Percentiles rank a stretch among this genome's conserved stretches.
Evolutionary conservation across 64 coral and sea anemone species (phyloP).

Genomic region (Actinia equina): DNA sequence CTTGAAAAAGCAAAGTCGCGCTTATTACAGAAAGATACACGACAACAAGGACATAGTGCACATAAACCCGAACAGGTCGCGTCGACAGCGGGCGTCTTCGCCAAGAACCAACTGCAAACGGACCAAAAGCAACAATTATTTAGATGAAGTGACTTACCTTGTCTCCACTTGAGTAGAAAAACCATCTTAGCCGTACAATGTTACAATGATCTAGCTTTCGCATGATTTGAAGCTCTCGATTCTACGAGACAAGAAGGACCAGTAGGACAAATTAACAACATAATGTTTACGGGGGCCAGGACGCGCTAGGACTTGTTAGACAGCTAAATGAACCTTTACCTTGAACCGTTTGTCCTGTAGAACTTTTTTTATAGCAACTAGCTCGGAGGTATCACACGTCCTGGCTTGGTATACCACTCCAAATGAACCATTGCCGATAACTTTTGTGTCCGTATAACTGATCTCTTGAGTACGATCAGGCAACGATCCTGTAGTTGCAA

Average conservation of each 20-base stretch:
- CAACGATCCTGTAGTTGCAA: constrained; percentile 92
- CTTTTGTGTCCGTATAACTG: constrained; percentile 99
- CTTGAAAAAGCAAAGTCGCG: constrained; percentile 2
- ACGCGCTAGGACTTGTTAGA: not conserved
- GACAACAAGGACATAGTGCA: constrained; percentile 21
- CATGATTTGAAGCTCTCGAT: constrained; percentile 99
- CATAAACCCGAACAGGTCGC: constrained; percentile 7
- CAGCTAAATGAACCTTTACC: constrained; percentile 40
- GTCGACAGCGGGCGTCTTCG: not conserved
- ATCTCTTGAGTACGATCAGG: constrained; percentile 99
- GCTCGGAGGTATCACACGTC: constrained; percentile 86
- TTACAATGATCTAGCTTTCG: constrained; percentile 99
- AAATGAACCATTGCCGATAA: constrained; percentile 99
- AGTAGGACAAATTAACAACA: constrained; percentile 13
- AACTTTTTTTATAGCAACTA: constrained; percentile 98
- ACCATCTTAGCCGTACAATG: constrained; percentile 94
- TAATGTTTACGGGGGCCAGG: not conserved
- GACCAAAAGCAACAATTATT: not conserved
- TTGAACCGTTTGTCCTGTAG: constrained; percentile 99
- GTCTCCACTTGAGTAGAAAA: constrained; percentile 99
- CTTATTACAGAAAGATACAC: constrained; percentile 13
- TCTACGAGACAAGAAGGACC: constrained; percentile 62
- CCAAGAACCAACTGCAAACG: not conserved
- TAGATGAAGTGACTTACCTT: constrained; percentile 70
- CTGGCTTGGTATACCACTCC: constrained; percentile 99